Percentiles rank a stretch among this genome's conserved stretches.
These are phyloP conservation scores for Yponomeuta plumbellus DNA, from an alignment of 2,888 invertebrate species.

Conservation along the genomic window DNA sequence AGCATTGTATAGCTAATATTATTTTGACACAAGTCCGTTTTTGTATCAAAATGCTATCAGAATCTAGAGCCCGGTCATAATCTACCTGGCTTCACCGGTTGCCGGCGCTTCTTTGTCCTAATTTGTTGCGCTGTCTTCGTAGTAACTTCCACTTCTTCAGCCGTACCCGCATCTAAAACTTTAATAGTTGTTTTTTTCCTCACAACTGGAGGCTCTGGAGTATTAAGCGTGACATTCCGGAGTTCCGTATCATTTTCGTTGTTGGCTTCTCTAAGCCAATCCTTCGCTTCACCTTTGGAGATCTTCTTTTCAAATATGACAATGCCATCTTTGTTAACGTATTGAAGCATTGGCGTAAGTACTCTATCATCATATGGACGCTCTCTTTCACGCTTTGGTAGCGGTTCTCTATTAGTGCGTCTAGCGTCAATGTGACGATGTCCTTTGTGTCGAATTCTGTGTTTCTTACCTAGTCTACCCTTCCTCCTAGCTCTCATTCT, in stretches of 20 bases:
- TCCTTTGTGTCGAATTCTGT: slow-evolving; percentile 11
- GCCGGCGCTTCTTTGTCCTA: neutral
- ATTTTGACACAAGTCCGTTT: too few relatives aligned
- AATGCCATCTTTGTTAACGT: slow-evolving; percentile 64
- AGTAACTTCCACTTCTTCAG: neutral
- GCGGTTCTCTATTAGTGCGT: slow-evolving; percentile 21
- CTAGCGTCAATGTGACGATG: slow-evolving; percentile 20
- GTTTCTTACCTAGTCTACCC: slow-evolving; percentile 22
- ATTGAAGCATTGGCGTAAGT: slow-evolving; percentile 58
- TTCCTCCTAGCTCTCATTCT: neutral
- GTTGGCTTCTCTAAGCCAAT: slow-evolving; percentile 36
- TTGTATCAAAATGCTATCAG: too few relatives aligned
- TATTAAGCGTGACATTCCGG: neutral
- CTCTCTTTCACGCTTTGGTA: slow-evolving; percentile 17
- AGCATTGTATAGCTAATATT: too few relatives aligned
- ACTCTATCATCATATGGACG: slow-evolving; percentile 23
- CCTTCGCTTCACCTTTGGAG: slow-evolving; percentile 53
- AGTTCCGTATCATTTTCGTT: neutral
- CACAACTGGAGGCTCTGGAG: neutral
- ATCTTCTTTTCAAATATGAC: slow-evolving; percentile 64
- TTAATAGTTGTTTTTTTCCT: neutral
- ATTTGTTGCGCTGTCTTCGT: neutral
- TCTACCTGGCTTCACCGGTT: neutral
- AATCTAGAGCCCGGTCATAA: neutral
- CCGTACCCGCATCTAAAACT: neutral